These are phyloP conservation scores for Galeruca laticollis DNA, from an alignment of 2,888 invertebrate species.

Conservation along the genomic window DNA sequence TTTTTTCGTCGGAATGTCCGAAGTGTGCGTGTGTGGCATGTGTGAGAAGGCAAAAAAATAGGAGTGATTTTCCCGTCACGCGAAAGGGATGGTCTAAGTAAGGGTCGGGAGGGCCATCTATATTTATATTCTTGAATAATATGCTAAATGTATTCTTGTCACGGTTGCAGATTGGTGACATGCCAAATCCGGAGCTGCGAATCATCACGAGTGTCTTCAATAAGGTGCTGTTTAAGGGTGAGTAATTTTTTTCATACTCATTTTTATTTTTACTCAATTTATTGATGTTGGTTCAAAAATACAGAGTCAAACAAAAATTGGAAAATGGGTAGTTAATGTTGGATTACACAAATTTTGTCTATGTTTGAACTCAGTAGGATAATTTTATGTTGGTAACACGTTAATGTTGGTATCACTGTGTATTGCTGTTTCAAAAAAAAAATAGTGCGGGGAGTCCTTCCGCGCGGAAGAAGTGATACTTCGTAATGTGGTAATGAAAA, in stretches of 20 bases:
- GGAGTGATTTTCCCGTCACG: conserved; percentile 59
- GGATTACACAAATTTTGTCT: too few relatives aligned
- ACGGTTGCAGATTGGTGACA: conserved; percentile 83
- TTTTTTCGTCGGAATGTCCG: conserved; percentile 36
- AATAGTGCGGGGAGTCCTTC: too few relatives aligned
- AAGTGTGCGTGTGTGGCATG: conserved; percentile 48
- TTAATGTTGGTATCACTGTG: too few relatives aligned
- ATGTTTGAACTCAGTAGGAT: too few relatives aligned
- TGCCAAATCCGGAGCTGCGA: conserved; percentile 86
- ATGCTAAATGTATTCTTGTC: conserved; percentile 55
- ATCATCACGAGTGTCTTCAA: conserved; percentile 89
- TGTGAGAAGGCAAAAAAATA: conserved; percentile 51
- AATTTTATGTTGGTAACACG: too few relatives aligned
- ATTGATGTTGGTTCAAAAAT: background rate
- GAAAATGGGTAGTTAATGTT: too few relatives aligned
- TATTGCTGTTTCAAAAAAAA: too few relatives aligned
- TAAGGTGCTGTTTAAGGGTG: conserved; percentile 88
- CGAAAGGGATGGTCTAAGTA: conserved; percentile 58
- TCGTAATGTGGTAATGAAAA: too few relatives aligned
- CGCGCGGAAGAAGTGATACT: too few relatives aligned
- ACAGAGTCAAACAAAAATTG: too few relatives aligned
- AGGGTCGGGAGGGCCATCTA: conserved; percentile 45
- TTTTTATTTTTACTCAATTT: background rate
- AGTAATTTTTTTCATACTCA: conserved; percentile 60
- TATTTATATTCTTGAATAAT: conserved; percentile 47